Base-by-base conservation (phyloP, 2,888 invertebrate genomes). In the Diarsia mendica region DNA sequence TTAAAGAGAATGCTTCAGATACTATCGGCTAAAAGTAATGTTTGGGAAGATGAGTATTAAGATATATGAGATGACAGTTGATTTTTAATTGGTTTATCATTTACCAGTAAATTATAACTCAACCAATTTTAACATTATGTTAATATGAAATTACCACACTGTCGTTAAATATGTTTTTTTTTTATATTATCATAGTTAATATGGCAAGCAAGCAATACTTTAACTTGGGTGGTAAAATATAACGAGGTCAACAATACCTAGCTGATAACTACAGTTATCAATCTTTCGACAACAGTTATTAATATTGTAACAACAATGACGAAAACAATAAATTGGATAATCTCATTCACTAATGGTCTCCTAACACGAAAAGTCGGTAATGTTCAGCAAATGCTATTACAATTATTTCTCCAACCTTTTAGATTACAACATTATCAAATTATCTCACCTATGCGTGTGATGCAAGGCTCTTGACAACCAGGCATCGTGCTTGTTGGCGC, bases 351-450 rank as follows among this genome's bases (percentile, higher is more conserved):
- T 58, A 72, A 71, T 68, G 48, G 28, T 64, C 9, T 66, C 33
- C 44, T 63, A 44, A 53, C 51, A 58, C 20, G 53, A n/a, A 68
- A 70, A 68, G 51, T 23, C 11, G n/a, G 44, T n/a, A 68, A 66
- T n/a, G 61, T 66, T 64, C 64, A 33, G n/a, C 46, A 39, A 71
- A 73, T 65, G 44, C 13, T 71, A 60, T 33, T 48, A 69, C 49
- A 46, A 77, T 67, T 64, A 69, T 61, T 72, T 84, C 55, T 65
- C 20, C 20, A 72, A 69, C 72, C 69, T 78, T 75, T 75, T 83
- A 75, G 64, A 39, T 86, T 80, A 76, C 87, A 63, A 79, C 85
- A 83, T 76, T 65, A 72, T 79, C 72, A 51, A 77, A 87, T 80
- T 77, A 78, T 87, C 68, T 72, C 71, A 77, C 76, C 72, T 69